Evolutionary conservation across 2,113 vertebrate genomes (phyloP), one percentile per base, ranked within the genome.

Genomic region (Ciconia boyciana): DNA sequence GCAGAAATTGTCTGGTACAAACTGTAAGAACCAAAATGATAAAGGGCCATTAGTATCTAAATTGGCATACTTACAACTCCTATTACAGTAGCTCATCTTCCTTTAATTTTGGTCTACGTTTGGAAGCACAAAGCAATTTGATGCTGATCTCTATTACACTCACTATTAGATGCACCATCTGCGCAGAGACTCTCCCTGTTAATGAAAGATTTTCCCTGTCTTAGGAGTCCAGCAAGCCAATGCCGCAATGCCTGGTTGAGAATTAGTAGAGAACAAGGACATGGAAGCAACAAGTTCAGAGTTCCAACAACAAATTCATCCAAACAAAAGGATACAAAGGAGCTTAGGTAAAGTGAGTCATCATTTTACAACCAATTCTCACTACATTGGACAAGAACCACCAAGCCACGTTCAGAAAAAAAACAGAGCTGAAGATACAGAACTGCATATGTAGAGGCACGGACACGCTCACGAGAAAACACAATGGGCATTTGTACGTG

Each of bases 31-130:
- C n/a, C 76, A 28, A 31, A 29, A 5, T 17, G n/a, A 34, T 13
- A 8, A 36, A 34, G 29, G 24, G 44, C 44, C 77, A 20, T 22
- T 10, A 32, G 21, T 1, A 29, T 3, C 70, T 39, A 9, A 28
- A 52, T 0, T 5, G 21, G 28, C 13, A 57, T 2, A 8, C 7
- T 32, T 4, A 18, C 41, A 7, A 6, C 21, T 65, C 51, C 77
- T 52, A 2, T 29, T 6, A 16, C 0, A 1, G 39, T 2, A 32
- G 9, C 18, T 46, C 57, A 14, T 14, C 39, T 17, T 18, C 57
- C 57, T 51, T 29, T 17, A 43, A 16, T 21, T 69, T 16, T 22
- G 19, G 13, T 29, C 9, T 36, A 3, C 0, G 0, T 34, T 8
- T 34, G 29, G 68, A 62, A 51, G 55, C 18, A 17, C 49, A 44